Percentiles rank a stretch among this genome's conserved stretches.
These are phyloP conservation scores for Trichechus manatus DNA, from an alignment of 2,113 vertebrate genomes.

Conservation along the genomic window DNA sequence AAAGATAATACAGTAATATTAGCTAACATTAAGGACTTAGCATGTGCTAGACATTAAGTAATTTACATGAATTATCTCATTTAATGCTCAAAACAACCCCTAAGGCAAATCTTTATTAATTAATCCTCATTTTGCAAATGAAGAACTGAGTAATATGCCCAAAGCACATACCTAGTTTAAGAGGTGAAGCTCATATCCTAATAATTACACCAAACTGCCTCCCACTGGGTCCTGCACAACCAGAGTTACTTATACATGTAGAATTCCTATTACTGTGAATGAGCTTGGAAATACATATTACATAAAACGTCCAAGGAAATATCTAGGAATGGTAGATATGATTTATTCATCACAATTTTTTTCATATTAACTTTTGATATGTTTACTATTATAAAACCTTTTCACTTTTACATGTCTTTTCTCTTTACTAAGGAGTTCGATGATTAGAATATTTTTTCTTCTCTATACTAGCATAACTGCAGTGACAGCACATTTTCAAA, in stretches of 20 bases:
- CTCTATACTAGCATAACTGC: constrained; percentile 23
- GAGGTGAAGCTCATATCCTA: not conserved
- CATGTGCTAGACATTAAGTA: not conserved
- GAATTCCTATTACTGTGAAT: not conserved
- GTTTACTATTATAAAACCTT: not conserved
- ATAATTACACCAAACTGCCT: not conserved
- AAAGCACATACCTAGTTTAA: not conserved
- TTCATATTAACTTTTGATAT: not conserved
- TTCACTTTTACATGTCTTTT: not conserved
- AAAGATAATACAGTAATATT: not conserved
- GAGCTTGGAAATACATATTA: not conserved
- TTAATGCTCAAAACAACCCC: not conserved
- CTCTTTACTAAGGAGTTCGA: not conserved
- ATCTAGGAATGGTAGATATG: not conserved
- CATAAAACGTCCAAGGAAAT: not conserved
- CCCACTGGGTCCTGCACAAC: not conserved
- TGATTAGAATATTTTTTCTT: not conserved
- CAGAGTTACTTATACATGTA: not conserved
- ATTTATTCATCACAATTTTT: not conserved
- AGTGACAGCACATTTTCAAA: constrained; percentile 69
- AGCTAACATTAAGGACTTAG: not conserved
- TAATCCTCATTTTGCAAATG: not conserved
- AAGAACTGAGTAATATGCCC: not conserved
- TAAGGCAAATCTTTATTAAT: not conserved
- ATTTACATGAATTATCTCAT: not conserved